Base-by-base conservation (phyloP, 1,140 invertebrate species). In the Drosophila kikkawai region DNA sequence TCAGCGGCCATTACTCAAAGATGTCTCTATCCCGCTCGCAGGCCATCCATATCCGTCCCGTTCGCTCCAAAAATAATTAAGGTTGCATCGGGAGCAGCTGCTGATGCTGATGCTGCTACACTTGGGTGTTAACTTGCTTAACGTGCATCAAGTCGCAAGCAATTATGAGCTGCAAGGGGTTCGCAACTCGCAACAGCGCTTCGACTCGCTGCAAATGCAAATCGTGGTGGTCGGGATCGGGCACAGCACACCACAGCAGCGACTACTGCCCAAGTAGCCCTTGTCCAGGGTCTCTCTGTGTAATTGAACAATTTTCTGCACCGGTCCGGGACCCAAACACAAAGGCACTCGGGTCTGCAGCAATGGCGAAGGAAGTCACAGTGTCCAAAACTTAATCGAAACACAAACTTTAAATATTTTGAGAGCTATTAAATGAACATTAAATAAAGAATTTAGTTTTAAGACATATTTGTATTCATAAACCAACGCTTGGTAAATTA, bases 41-140 rank as follows among this genome's bases (percentile, higher is more conserved):
- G 22, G 45, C 55, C 41, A 42, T 63, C 69, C 44, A 45, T 41
- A 42, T 63, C 71, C 51, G 37, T 41, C 53, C 47, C 61, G 26
- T 50, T 50, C 39, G 34, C 66, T 66, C 61, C 64, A 53, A 65
- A 88, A 87, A 74, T 87, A 87, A 87, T 87, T 87, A 87, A 87
- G 79, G 67, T 74, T 61, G 76, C 53, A 44, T 55, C 44, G 19
- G 45, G 37, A 61, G 66, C 57, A 66, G 50, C 75, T 45, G 29
- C 50, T 9, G 55, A 51, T 60, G 77, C 48, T 9, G 55, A 51
- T 60, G 77, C 61, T 45, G 57, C 73, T 42, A 9, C 45, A 63
- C 56, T 87, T 82, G 85, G 85, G 85, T 90, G 85, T 90, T 90
- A 90, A 90, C 85, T 90, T 85, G 85, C 82, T 90, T 90, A 90